A percentile compares a stretch with the other conserved stretches of the same genome.
Conservation (phyloP, 2,113 vertebrate genomes). For the Atherinomorus stipes region DNA sequence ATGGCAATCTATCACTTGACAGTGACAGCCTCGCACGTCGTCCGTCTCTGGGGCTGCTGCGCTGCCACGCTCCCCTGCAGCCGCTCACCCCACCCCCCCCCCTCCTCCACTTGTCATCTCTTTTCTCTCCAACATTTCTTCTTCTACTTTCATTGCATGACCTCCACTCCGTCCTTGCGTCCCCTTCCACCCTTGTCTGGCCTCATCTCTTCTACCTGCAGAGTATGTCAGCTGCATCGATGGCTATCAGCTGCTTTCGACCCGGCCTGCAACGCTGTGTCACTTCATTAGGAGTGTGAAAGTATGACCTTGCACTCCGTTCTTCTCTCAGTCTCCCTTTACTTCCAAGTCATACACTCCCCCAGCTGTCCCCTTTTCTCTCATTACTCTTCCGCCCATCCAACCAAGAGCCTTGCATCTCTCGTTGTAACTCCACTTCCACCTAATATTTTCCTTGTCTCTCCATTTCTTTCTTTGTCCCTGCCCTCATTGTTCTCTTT, state of each 20-base stretch:
- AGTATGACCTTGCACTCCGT: slow-evolving; percentile 74
- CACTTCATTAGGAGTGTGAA: slow-evolving; percentile 77
- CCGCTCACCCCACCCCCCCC: slow-evolving; percentile 38
- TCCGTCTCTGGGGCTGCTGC: slow-evolving; percentile 46
- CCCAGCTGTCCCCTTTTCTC: slow-evolving; percentile 48
- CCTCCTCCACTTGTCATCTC: slow-evolving; percentile 29
- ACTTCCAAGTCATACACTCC: slow-evolving; percentile 49
- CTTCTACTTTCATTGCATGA: slow-evolving; percentile 21
- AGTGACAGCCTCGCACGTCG: slow-evolving; percentile 56
- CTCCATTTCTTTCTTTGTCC: slow-evolving; percentile 58
- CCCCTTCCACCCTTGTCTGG: neutral
- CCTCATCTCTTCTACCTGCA: slow-evolving; percentile 42
- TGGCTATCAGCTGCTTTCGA: slow-evolving; percentile 52
- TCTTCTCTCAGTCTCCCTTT: slow-evolving; percentile 39
- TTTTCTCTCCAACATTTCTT: slow-evolving; percentile 22
- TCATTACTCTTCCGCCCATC: slow-evolving; percentile 60
- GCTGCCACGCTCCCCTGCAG: slow-evolving; percentile 52
- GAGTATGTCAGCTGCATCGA: slow-evolving; percentile 56
- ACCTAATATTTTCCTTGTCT: slow-evolving; percentile 51
- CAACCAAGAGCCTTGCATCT: slow-evolving; percentile 56
- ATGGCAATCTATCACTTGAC: slow-evolving; percentile 68
- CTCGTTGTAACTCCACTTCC: slow-evolving; percentile 26
- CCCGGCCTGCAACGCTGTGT: slow-evolving; percentile 52
- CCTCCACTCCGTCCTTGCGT: slow-evolving; percentile 25
- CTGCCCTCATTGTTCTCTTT: slow-evolving; percentile 77